A percentile compares a stretch with the other conserved stretches of the same genome.
These are phyloP conservation scores for Oscheius myriophilus DNA, from an alignment of 2,888 invertebrate species.

Conservation along the genomic window DNA sequence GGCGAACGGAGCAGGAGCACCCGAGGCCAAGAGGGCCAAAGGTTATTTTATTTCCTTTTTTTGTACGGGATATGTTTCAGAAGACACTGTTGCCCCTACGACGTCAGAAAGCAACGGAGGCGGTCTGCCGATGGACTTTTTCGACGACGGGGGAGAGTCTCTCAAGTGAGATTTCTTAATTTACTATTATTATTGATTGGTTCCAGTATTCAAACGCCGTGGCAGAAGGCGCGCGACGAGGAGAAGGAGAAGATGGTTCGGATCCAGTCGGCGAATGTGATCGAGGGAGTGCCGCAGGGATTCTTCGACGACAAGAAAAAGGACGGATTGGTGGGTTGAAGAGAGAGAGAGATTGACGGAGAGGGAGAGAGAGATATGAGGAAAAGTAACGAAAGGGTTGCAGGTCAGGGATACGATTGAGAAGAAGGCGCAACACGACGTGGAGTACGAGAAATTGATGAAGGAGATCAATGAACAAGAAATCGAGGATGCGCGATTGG, in stretches of 20 bases:
- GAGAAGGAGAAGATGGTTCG: constrained; percentile 23
- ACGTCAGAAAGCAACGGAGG: neutral
- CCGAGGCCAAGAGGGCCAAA: constrained; percentile 21
- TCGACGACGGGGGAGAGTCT: constrained; percentile 9
- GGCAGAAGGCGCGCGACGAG: constrained; percentile 37
- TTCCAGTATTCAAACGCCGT: constrained; percentile 33
- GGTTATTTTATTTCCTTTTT: constrained; percentile 20
- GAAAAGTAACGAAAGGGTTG: neutral
- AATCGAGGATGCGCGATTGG: constrained; percentile 13
- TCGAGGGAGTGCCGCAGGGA: constrained; percentile 55
- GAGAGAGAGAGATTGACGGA: no score
- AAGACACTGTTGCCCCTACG: constrained; percentile 10
- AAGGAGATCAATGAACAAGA: constrained; percentile 33
- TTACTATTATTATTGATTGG: neutral
- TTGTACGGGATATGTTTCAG: neutral
- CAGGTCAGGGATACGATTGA: constrained; percentile 38
- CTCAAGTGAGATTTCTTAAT: neutral
- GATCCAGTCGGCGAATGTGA: constrained; percentile 33
- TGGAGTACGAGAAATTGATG: constrained; percentile 40
- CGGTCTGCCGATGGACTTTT: constrained; percentile 36
- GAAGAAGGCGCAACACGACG: constrained; percentile 35
- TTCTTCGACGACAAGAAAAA: constrained; percentile 59
- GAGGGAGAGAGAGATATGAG: no score
- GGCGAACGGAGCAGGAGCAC: constrained; percentile 7
- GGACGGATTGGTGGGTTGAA: constrained; percentile 42